phyloP scores from a whole-genome alignment of 1,140 invertebrate genomes.

The Aphis gossypii region DNA sequence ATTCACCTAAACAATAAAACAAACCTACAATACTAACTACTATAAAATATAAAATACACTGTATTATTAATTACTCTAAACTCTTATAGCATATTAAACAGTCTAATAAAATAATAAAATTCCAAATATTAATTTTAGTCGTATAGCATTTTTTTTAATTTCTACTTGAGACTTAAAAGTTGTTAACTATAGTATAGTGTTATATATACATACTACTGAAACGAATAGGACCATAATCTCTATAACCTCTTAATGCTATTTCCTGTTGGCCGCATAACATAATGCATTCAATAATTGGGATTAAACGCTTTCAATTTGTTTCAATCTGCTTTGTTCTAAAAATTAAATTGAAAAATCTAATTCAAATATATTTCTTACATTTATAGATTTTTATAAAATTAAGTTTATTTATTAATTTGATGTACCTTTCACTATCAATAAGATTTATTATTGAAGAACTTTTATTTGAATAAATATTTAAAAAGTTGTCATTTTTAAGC shows the following conservation, averaged over 20 bases:
- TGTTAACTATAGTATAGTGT: too few relatives aligned
- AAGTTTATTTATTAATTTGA: not conserved
- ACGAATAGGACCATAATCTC: conserved; percentile 41
- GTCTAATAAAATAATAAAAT: too few relatives aligned
- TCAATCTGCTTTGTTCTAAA: conserved; percentile 44
- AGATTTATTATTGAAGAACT: not conserved
- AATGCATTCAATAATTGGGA: too few relatives aligned
- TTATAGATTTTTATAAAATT: not conserved
- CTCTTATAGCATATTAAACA: too few relatives aligned
- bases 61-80: too few relatives aligned
- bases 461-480: conserved; percentile 26
- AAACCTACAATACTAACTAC: too few relatives aligned
- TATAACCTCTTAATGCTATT: not conserved
- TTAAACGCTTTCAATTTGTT: conserved; percentile 55
- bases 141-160: not conserved
- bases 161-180: too few relatives aligned
- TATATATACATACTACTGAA: conserved; percentile 25
- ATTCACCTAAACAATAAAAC: conserved; percentile 4
- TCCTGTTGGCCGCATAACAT: too few relatives aligned
- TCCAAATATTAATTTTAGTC: not conserved
- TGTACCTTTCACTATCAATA: conserved; percentile 10
- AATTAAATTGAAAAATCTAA: not conserved
- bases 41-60: too few relatives aligned
- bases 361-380: conserved; percentile 21
- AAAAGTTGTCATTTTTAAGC: not conserved